A percentile compares a stretch with the other conserved stretches of the same genome.
phyloP scores from a whole-genome alignment of 2,113 vertebrate genomes.

The Philantomba maxwellii region DNA sequence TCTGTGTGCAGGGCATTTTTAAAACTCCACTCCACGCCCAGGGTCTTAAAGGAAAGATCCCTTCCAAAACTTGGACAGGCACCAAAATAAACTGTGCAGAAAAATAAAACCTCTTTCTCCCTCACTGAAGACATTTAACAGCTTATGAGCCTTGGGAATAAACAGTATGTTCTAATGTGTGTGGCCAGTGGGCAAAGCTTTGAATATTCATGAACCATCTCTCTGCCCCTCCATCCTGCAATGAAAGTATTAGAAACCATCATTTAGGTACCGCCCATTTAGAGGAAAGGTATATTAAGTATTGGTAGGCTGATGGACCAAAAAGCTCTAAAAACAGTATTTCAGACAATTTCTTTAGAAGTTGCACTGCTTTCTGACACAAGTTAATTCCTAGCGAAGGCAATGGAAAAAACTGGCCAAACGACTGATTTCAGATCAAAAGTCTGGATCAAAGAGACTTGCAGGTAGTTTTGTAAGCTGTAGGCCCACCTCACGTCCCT shows the following conservation, averaged over 20 bases:
- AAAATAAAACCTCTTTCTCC: constrained; percentile 42
- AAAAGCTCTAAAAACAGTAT: not conserved
- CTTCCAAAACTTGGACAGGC: constrained; percentile 36
- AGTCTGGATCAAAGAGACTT: not conserved
- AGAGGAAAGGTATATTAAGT: not conserved
- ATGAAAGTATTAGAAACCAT: not conserved
- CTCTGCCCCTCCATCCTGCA: not conserved
- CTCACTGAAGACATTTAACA: constrained; percentile 42
- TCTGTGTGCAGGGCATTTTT: not conserved
- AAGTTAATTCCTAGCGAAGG: not conserved
- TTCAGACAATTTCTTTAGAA: not conserved
- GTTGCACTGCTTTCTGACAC: not conserved
- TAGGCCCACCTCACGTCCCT: not conserved
- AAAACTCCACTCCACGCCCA: not conserved
- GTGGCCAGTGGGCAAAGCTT: not conserved
- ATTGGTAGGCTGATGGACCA: not conserved
- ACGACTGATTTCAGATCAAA: not conserved
- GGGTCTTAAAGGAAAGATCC: constrained; percentile 2
- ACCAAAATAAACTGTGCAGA: constrained; percentile 52
- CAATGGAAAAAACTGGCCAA: not conserved
- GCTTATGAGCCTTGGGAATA: constrained; percentile 40
- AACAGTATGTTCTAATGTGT: constrained; percentile 6
- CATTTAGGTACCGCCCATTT: not conserved
- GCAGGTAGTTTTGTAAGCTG: not conserved
- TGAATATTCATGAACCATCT: constrained; percentile 36